phyloP scores from a whole-genome alignment of 1,140 invertebrate species.

The Pseudomyrmex sp. region DNA sequence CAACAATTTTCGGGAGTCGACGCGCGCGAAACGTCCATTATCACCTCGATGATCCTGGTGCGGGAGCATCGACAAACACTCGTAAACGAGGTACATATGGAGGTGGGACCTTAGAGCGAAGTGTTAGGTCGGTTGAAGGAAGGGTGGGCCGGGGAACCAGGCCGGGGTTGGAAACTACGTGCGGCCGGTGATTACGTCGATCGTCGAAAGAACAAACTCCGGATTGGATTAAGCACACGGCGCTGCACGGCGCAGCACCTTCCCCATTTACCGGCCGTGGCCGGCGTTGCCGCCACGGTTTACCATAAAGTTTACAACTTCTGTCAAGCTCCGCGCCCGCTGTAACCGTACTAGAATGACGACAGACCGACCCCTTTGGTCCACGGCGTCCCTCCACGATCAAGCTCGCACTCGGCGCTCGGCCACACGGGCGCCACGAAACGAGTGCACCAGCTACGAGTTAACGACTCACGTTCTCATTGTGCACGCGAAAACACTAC shows the following conservation, averaged over 20 bases:
- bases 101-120: conserved; percentile 71
- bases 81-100: conserved; percentile 72
- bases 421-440: conserved; percentile 21
- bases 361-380: conserved; percentile 74
- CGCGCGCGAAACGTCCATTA: conserved; percentile 44
- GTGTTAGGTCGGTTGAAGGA: conserved; percentile 62
- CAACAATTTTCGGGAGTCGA: background rate
- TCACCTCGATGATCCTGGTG: conserved; percentile 51
- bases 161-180: conserved; percentile 75
- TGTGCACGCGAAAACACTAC: conserved; percentile 62
- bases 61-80: conserved; percentile 69
- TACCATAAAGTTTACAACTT: conserved; percentile 83
- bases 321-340: conserved; percentile 73
- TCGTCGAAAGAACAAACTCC: conserved; percentile 82
- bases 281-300: conserved; percentile 77
- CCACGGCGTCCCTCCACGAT: conserved; percentile 68
- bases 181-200: conserved; percentile 81
- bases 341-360: conserved; percentile 75
- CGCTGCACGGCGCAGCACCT: conserved; percentile 68
- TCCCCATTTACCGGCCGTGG: conserved; percentile 78
- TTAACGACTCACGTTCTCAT: conserved; percentile 64
- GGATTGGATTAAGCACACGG: conserved; percentile 81
- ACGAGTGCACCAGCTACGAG: conserved; percentile 46
- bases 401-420: conserved; percentile 43
- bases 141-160: conserved; percentile 33